Evolutionary conservation across 2,113 vertebrate genomes (phyloP).

Genomic region (Nycticebus coucang): DNA sequence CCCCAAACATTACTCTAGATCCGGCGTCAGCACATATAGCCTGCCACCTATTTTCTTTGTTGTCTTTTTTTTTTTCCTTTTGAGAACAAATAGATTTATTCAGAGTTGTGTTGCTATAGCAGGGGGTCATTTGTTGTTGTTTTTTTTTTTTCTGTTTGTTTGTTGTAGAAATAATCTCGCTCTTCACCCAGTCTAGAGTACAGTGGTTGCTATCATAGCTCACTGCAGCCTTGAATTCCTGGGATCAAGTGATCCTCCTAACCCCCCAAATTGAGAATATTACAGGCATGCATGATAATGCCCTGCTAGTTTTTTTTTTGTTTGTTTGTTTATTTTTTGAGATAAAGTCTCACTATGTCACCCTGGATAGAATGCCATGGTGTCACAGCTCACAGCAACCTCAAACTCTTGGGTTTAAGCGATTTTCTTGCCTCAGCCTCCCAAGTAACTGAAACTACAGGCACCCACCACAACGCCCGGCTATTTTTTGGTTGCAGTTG

Average conservation of each 20-base stretch:
- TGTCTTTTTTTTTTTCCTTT: not conserved
- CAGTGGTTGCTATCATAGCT: not conserved
- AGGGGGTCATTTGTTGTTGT: no score
- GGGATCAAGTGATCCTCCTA: not conserved
- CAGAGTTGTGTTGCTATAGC: not conserved
- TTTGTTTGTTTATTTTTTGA: no score
- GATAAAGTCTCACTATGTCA: no score
- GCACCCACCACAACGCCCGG: no score
- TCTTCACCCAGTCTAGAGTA: not conserved
- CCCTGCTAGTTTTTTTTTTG: not conserved
- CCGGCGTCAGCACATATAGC: not conserved
- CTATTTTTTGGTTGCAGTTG: no score
- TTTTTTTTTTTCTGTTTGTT: not conserved
- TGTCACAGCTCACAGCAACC: no score
- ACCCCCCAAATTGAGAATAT: not conserved
- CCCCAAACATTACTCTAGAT: not conserved
- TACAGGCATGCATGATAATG: not conserved
- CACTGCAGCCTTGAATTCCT: not conserved
- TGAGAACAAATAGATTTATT: not conserved
- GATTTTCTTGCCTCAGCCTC: no score
- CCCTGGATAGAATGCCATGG: no score
- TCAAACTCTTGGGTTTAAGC: no score
- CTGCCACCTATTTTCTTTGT: not conserved
- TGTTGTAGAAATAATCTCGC: not conserved
- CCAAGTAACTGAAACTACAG: no score